A percentile compares a stretch with the other conserved stretches of the same genome.
phyloP scores from a whole-genome alignment of 2,113 vertebrate genomes.

The Percina caprodes region DNA sequence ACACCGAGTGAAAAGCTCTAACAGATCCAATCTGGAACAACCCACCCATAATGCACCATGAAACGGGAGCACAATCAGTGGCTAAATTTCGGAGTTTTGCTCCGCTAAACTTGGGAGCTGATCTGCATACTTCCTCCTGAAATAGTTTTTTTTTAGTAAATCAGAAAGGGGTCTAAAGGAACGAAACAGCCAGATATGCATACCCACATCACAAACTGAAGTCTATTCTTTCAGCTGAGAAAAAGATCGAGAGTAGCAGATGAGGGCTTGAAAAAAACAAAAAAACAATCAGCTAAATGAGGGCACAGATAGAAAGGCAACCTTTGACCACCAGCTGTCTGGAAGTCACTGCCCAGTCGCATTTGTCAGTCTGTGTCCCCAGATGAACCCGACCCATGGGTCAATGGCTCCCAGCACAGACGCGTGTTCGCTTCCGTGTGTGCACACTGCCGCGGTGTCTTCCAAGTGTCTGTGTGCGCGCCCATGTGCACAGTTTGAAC shows the following conservation, averaged over 20 bases:
- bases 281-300: slow-evolving; percentile 75
- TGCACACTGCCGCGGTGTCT: neutral
- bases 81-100: neutral
- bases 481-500: slow-evolving; percentile 22
- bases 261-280: slow-evolving; percentile 58
- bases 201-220: slow-evolving; percentile 39
- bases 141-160: slow-evolving; percentile 9
- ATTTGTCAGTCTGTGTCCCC: slow-evolving; percentile 76
- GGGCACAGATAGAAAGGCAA: slow-evolving; percentile 73
- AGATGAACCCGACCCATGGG: slow-evolving; percentile 64
- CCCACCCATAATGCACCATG: no score
- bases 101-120: slow-evolving; percentile 9
- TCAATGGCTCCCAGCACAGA: slow-evolving; percentile 57
- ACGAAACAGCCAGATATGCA: slow-evolving; percentile 33
- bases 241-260: slow-evolving; percentile 52
- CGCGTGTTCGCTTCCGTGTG: slow-evolving; percentile 28
- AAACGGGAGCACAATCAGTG: neutral
- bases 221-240: slow-evolving; percentile 48
- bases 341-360: slow-evolving; percentile 68
- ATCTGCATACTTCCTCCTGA: slow-evolving; percentile 31
- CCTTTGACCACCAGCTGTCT: slow-evolving; percentile 81
- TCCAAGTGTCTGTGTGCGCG: slow-evolving; percentile 41
- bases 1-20: neutral
- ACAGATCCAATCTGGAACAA: neutral
- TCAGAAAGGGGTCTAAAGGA: slow-evolving; percentile 5